These are phyloP conservation scores for Oreochromis spilurus DNA, from an alignment of 2,113 vertebrate genomes.

Conservation along the genomic window DNA sequence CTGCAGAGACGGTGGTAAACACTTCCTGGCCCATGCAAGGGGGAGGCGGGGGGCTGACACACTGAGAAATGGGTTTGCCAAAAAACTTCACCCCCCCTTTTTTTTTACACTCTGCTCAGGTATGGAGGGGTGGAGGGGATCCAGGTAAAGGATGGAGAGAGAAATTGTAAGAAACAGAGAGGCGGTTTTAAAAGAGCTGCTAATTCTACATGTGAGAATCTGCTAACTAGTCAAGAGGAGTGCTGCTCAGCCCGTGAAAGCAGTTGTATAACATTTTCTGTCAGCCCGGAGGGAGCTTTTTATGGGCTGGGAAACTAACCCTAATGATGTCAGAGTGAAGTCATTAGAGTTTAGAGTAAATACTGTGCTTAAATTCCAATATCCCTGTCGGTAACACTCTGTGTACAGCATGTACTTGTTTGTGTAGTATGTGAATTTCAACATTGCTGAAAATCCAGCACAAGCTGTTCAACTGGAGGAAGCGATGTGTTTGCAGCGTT, in stretches of 20 bases:
- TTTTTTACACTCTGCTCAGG: neutral
- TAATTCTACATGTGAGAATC: neutral
- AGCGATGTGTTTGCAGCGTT: neutral
- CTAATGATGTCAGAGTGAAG: neutral
- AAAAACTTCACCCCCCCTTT: neutral
- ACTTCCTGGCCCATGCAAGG: conserved; percentile 6
- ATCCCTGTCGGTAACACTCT: neutral
- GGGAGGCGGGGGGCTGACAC: neutral
- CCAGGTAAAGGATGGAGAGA: neutral
- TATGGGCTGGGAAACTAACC: neutral
- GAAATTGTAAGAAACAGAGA: neutral
- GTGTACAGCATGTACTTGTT: neutral
- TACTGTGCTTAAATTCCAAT: neutral
- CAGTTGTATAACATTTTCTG: neutral
- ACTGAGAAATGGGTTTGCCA: neutral
- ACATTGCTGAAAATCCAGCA: neutral
- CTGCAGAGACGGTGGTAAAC: conserved; percentile 1
- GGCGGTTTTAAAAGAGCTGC: neutral
- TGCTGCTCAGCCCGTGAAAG: neutral
- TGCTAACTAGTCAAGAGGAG: neutral
- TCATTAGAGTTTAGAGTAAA: neutral
- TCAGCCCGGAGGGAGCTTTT: neutral
- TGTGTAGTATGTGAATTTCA: neutral
- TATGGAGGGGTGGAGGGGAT: neutral
- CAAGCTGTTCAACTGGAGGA: neutral